phyloP scores from a whole-genome alignment of 2,797 vertebrate genomes.

The Channa striata region DNA sequence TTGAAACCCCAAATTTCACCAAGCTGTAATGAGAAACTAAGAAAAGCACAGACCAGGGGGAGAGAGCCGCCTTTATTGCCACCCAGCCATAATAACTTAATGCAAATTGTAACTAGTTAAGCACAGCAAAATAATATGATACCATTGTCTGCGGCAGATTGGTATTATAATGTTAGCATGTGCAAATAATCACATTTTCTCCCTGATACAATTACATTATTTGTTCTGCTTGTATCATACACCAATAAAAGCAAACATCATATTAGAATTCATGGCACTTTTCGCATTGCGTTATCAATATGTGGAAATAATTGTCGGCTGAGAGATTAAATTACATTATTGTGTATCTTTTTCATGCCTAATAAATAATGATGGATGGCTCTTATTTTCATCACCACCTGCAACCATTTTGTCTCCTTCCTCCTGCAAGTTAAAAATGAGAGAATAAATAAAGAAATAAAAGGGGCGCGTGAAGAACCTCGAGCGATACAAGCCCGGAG shows the following conservation, averaged over 20 bases:
- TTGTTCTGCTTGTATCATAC: slow-evolving; percentile 95
- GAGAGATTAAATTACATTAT: slow-evolving; percentile 99
- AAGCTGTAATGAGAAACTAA: slow-evolving; percentile 78
- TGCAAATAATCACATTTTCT: slow-evolving; percentile 94
- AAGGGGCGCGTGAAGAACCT: slow-evolving; percentile 87
- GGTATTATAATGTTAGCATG: slow-evolving; percentile 90
- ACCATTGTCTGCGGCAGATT: slow-evolving; percentile 85
- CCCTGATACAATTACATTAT: slow-evolving; percentile 99
- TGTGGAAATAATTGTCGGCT: slow-evolving; percentile 99
- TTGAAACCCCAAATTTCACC: slow-evolving; percentile 60
- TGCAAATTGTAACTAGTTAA: slow-evolving; percentile 92
- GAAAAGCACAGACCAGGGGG: slow-evolving; percentile 66
- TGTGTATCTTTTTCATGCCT: slow-evolving; percentile 99
- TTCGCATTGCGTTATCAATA: slow-evolving; percentile 99
- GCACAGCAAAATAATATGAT: slow-evolving; percentile 89
- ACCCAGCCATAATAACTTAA: slow-evolving; percentile 86
- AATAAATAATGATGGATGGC: slow-evolving; percentile 99
- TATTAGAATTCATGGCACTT: slow-evolving; percentile 99
- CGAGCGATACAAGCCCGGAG: slow-evolving; percentile 84
- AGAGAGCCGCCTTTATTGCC: slow-evolving; percentile 80
- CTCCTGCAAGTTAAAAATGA: slow-evolving; percentile 95
- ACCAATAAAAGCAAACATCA: slow-evolving; percentile 99
- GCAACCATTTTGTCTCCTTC: slow-evolving; percentile 98
- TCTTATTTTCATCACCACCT: slow-evolving; percentile 99
- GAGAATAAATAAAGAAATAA: slow-evolving; percentile 93